Evolutionary conservation across 2,113 vertebrate species (phyloP), one percentile per base, ranked within the genome.

Genomic region (Cheirogaleus medius): DNA sequence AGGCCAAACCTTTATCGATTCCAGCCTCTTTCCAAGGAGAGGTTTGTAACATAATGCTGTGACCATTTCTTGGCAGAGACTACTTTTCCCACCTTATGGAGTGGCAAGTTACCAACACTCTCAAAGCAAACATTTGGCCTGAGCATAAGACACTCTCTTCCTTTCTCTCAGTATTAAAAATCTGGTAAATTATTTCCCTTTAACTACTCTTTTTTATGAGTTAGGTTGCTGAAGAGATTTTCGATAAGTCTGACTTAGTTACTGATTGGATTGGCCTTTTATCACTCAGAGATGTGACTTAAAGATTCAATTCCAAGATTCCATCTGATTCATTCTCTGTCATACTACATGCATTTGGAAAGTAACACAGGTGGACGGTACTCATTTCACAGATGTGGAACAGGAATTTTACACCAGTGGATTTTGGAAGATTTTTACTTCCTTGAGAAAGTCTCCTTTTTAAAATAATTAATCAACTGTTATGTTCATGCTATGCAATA

Each of bases 1-100:
- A 8, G 94, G 76, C 58, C 69, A 93, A 91, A 82, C 21, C 23
- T 5, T 66, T 68, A 92, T 68, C 39, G 54, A 95, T 94, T 77
- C 47, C 68, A 90, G 47, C 9, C 44, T 92, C 42, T 74, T 95
- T 95, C 64, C 56, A 91, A 34, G 42, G 81, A 94, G 54, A 95
- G 20, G 54, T 91, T 95, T 95, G 73, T 85, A 88, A 94, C 87
- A 88, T 44, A 92, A 77, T 12, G 13, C 89, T 77, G 37, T 93
- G 78, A 94, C 93, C 78, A 69, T 89, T 93, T 90, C 54, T 97
- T 98, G 96, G 91, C 96, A 94, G n/a, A 56, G 3, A 37, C 15
- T 29, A 32, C 15, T 85, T 92, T 88, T 81, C 37, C 60, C 60
- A 94, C 86, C 77, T 95, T 96, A 83, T 80, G 74, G 27, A 60